Conservation (phyloP, 2,888 invertebrate genomes). For the Chrysomela aeneicollis region DNA sequence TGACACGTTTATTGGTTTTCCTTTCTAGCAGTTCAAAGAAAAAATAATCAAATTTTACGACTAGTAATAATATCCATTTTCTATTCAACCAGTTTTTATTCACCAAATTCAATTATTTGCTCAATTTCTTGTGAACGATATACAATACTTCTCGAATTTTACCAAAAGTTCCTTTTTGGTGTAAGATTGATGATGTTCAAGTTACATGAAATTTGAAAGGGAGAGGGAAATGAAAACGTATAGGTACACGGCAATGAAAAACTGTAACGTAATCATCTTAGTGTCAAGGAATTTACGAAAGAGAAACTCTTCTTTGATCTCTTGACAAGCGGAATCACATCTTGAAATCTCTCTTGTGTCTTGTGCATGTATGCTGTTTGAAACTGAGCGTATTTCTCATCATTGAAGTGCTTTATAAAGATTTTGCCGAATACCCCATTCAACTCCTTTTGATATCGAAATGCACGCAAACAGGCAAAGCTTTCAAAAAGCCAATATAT, state of each 20-base stretch:
- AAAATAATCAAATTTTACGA: too few relatives aligned
- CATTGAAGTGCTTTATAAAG: constrained; percentile 26
- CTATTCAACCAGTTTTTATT: too few relatives aligned
- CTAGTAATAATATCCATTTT: too few relatives aligned
- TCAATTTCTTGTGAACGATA: too few relatives aligned
- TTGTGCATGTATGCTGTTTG: constrained; percentile 30
- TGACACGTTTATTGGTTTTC: too few relatives aligned
- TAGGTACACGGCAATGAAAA: constrained; percentile 23
- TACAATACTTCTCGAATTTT: too few relatives aligned
- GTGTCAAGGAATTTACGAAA: constrained; percentile 27
- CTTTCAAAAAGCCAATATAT: neutral
- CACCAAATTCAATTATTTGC: too few relatives aligned
- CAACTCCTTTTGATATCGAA: constrained; percentile 7
- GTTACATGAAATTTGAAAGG: too few relatives aligned
- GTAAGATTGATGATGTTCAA: too few relatives aligned
- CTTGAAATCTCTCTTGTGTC: constrained; percentile 30
- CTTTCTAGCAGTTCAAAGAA: too few relatives aligned
- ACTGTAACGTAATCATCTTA: constrained; percentile 35
- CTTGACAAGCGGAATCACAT: constrained; percentile 32
- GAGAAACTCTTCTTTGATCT: constrained; percentile 29
- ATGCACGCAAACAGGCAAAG: neutral
- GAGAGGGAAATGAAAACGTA: too few relatives aligned
- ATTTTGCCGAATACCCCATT: constrained; percentile 18
- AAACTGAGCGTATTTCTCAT: constrained; percentile 28
- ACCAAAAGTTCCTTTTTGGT: too few relatives aligned